Conservation (phyloP, 2,797 vertebrate species). For the Eospalax fontanierii region DNA sequence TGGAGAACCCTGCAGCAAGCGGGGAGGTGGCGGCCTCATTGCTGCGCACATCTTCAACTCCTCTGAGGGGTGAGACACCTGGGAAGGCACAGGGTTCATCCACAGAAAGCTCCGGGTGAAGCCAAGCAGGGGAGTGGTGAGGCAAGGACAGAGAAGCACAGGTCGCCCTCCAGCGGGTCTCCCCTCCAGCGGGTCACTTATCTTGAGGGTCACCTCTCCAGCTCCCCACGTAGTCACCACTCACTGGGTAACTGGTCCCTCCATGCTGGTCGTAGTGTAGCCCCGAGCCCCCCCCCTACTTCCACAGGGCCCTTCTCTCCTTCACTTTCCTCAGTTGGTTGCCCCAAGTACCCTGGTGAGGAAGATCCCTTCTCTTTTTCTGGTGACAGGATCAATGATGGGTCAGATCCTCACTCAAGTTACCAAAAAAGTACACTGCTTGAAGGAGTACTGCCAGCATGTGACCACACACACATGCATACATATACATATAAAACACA, state of each 20-base stretch:
- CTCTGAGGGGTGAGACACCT: not conserved
- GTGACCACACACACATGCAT: not conserved
- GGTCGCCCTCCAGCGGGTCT: rapidly evolving
- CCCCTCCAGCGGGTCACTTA: too few species aligned
- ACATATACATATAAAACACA: not conserved
- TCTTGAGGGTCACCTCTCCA: rapidly evolving
- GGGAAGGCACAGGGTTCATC: not conserved
- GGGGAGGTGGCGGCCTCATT: not conserved
- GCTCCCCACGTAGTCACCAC: not conserved
- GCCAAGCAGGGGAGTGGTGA: not conserved
- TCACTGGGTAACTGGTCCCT: rapidly evolving
- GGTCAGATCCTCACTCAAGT: not conserved
- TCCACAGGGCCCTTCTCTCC: not conserved
- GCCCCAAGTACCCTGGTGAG: not conserved
- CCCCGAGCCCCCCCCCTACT: rapidly evolving
- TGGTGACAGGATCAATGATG: rapidly evolving
- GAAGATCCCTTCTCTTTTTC: not conserved
- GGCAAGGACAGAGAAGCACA: rapidly evolving
- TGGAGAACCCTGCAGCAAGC: not conserved
- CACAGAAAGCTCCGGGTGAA: not conserved
- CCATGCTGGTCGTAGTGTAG: not conserved
- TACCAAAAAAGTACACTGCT: not conserved
- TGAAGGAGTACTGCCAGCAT: not conserved
- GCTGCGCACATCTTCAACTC: not conserved
- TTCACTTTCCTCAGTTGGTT: not conserved